A percentile compares a stretch with the other conserved stretches of the same genome.
These are phyloP conservation scores for Scortum barcoo DNA, from an alignment of 2,113 vertebrate species.

Conservation along the genomic window DNA sequence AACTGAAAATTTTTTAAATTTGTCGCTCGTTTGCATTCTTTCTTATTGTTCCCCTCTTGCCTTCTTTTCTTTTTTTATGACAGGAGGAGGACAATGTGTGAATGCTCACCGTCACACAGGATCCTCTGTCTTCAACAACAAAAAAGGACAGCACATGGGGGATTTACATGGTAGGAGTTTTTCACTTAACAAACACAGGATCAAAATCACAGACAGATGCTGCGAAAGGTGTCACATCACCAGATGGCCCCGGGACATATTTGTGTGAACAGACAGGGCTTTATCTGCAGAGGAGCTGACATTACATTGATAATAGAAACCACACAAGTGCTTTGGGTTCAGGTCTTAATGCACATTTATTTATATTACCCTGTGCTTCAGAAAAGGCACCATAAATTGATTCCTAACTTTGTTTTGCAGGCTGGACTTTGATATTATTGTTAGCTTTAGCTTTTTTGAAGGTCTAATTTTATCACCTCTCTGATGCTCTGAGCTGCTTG, in stretches of 20 bases:
- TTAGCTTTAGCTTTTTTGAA: neutral
- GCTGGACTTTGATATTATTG: neutral
- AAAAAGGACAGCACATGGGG: neutral
- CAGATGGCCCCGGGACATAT: neutral
- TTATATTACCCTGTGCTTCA: neutral
- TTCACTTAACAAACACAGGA: slow-evolving; percentile 1
- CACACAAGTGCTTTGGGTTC: neutral
- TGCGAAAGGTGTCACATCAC: neutral
- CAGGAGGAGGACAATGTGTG: neutral
- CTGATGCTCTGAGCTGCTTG: neutral
- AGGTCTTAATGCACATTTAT: neutral
- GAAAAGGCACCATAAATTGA: neutral
- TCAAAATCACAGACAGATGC: neutral
- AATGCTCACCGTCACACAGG: neutral
- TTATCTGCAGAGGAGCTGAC: neutral
- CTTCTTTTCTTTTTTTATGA: neutral
- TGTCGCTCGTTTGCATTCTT: too few species aligned
- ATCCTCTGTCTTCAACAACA: neutral
- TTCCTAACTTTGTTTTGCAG: neutral
- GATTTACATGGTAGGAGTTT: neutral
- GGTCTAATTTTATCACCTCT: neutral
- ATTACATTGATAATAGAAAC: neutral
- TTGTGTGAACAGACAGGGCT: neutral
- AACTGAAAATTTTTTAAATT: too few species aligned
- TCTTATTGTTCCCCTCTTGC: neutral